phyloP scores from a whole-genome alignment of 2,113 vertebrate genomes.

The Trematocara nigrifrons region DNA sequence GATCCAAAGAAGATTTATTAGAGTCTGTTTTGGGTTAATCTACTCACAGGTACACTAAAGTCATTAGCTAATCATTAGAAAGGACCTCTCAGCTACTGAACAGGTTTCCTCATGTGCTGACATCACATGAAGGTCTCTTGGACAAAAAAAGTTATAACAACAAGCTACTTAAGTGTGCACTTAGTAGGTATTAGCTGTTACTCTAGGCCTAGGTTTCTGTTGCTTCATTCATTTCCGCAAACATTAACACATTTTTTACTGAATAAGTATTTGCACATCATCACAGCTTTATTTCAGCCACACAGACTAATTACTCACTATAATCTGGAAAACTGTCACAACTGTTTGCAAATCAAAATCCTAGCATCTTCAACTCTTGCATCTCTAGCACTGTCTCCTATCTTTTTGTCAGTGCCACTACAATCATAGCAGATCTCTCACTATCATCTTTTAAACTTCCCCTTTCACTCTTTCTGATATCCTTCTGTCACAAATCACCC shows the following conservation, averaged over 20 bases:
- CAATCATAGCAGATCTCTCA: background rate
- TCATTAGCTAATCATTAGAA: conserved; percentile 30
- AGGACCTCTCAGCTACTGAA: background rate
- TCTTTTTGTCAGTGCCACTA: background rate
- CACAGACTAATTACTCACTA: background rate
- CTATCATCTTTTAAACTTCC: background rate
- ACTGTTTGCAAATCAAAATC: background rate
- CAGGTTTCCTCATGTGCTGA: background rate
- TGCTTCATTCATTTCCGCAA: background rate
- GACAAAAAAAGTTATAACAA: background rate
- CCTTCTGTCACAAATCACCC: background rate
- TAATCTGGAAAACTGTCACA: background rate
- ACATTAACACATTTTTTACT: background rate
- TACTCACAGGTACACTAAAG: conserved; percentile 48
- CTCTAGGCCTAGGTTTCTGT: background rate
- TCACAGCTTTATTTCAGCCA: background rate
- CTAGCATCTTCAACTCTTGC: background rate
- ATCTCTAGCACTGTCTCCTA: background rate
- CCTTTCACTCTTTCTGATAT: background rate
- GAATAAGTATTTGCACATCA: background rate
- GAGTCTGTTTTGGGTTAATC: conserved; percentile 55
- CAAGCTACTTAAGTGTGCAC: background rate
- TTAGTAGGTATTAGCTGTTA: background rate
- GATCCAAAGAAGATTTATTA: conserved; percentile 50
- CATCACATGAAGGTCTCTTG: background rate